These are phyloP conservation scores for Porites rus DNA, from an alignment of 92 coral and sea anemone genomes.

Conservation along the genomic window DNA sequence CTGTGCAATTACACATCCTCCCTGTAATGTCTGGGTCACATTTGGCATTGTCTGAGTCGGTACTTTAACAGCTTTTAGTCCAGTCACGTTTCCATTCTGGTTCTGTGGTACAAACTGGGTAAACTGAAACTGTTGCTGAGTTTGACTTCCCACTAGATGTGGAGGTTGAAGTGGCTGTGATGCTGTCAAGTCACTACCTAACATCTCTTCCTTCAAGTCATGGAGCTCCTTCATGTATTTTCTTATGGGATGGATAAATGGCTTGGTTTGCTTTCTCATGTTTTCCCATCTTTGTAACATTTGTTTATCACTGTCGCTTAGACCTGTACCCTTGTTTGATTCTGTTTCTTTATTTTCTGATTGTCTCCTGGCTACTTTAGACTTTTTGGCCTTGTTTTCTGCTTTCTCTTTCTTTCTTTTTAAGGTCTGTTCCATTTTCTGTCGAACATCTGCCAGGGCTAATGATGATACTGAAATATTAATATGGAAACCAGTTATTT, in stretches of 20 bases:
- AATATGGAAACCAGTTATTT: background rate
- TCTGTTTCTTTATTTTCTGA: conserved; percentile 46
- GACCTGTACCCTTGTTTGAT: conserved; percentile 37
- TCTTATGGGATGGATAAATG: conserved; percentile 96
- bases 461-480: conserved; percentile 54
- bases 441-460: conserved; percentile 66
- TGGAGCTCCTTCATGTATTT: conserved; percentile 87
- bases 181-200: conserved; percentile 13
- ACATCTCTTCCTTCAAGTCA: conserved; percentile 80
- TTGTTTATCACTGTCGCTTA: conserved; percentile 88
- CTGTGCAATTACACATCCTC: conserved; percentile 28
- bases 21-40: conserved; percentile 24
- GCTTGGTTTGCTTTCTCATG: conserved; percentile 93
- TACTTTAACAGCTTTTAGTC: conserved; percentile 88
- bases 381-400: conserved; percentile 62
- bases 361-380: conserved; percentile 71
- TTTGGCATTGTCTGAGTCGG: conserved; percentile 47
- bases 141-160: conserved; percentile 7
- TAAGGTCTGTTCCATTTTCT: conserved; percentile 74
- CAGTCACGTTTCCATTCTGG: conserved; percentile 78
- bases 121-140: conserved; percentile 87
- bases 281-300: conserved; percentile 94
- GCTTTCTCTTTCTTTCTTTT: conserved; percentile 81
- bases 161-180: conserved; percentile 35
- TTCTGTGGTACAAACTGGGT: conserved; percentile 92